A percentile compares a stretch with the other conserved stretches of the same genome.
These are phyloP conservation scores for Ceyx cyanopectus DNA, from an alignment of 2,113 vertebrate species.

Conservation along the genomic window DNA sequence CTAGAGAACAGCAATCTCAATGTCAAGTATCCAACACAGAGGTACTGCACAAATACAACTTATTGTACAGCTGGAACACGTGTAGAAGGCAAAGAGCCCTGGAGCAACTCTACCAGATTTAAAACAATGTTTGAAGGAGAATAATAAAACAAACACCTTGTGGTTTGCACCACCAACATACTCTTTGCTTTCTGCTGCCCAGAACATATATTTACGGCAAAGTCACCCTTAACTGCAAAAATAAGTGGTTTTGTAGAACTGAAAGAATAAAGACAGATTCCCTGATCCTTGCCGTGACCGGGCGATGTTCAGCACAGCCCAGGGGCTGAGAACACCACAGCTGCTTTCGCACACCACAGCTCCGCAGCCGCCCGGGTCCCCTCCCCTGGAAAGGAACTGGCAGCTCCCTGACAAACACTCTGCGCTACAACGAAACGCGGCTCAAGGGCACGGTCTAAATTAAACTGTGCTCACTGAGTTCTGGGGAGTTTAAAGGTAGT, in stretches of 20 bases:
- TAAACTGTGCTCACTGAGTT: not conserved
- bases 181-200: conserved; percentile 38
- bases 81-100: conserved; percentile 25
- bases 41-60: not conserved
- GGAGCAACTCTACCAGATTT: conserved; percentile 38
- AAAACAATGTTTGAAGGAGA: conserved; percentile 56
- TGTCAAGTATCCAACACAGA: not conserved
- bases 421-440: not conserved
- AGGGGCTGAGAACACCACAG: conserved; percentile 15
- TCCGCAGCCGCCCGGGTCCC: not conserved
- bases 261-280: conserved; percentile 28
- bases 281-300: conserved; percentile 26
- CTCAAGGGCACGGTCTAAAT: not conserved
- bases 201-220: conserved; percentile 58
- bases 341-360: not conserved
- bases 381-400: not conserved
- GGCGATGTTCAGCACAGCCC: conserved; percentile 7
- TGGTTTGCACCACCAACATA: conserved; percentile 45
- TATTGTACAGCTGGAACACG: conserved; percentile 39
- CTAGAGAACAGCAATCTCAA: conserved; percentile 28
- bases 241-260: conserved; percentile 33
- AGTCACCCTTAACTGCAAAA: conserved; percentile 45
- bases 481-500: not conserved
- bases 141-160: conserved; percentile 49
- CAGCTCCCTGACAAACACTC: not conserved